These are phyloP conservation scores for Actinemys pallida DNA, from an alignment of 2,113 vertebrate species.

Conservation along the genomic window DNA sequence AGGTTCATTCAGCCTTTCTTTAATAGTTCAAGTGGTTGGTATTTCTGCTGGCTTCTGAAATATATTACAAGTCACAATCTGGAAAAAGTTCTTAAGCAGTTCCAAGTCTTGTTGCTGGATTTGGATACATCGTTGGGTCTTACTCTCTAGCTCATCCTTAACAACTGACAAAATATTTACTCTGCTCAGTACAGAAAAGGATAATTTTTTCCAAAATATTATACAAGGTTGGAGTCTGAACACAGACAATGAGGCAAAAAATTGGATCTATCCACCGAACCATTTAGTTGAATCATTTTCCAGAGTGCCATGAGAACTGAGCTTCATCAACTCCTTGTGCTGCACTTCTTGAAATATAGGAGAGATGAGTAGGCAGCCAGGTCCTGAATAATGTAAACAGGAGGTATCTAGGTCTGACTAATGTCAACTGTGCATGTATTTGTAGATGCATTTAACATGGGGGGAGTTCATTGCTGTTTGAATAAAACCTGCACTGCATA, in stretches of 20 bases:
- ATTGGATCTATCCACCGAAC: slow-evolving; percentile 75
- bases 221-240: slow-evolving; percentile 84
- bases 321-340: slow-evolving; percentile 45
- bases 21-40: slow-evolving; percentile 76
- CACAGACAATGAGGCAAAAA: slow-evolving; percentile 85
- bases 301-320: slow-evolving; percentile 79
- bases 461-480: neutral
- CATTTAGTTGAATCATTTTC: slow-evolving; percentile 81
- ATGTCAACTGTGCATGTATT: neutral
- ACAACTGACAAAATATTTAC: slow-evolving; percentile 95
- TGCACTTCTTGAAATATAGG: neutral
- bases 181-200: slow-evolving; percentile 81
- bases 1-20: slow-evolving; percentile 79
- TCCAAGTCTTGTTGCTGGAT: slow-evolving; percentile 84
- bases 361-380: slow-evolving; percentile 27
- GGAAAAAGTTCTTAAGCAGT: slow-evolving; percentile 82
- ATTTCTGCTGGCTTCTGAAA: slow-evolving; percentile 84
- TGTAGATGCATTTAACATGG: neutral
- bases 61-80: slow-evolving; percentile 80
- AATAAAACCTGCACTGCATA: neutral
- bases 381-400: neutral
- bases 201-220: slow-evolving; percentile 86
- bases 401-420: neutral
- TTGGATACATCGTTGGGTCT: slow-evolving; percentile 81
- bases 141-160: slow-evolving; percentile 86